Percentiles rank a stretch among this genome's conserved stretches.
Conservation (phyloP, 2,888 invertebrate species). For the Drosophila neutralis region DNA sequence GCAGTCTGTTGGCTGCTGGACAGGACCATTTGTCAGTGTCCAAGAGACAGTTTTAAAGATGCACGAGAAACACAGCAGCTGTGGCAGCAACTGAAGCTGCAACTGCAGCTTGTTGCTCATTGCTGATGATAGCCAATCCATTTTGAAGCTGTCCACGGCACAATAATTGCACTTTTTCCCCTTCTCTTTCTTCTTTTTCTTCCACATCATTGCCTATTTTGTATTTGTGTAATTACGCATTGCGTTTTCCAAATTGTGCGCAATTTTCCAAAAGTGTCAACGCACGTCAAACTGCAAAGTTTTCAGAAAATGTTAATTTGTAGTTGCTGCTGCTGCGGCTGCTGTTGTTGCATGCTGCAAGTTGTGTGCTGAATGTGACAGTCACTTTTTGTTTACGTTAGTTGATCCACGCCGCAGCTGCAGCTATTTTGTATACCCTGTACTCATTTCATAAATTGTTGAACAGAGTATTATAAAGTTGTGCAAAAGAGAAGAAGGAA, state of each 20-base stretch:
- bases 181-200: slow-evolving; percentile 22
- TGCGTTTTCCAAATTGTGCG: slow-evolving; percentile 64
- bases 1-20: background rate
- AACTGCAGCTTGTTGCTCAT: slow-evolving; percentile 19
- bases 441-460: background rate
- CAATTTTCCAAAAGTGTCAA: slow-evolving; percentile 73
- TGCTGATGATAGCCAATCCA: slow-evolving; percentile 65
- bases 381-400: slow-evolving; percentile 45
- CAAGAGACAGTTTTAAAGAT: slow-evolving; percentile 24
- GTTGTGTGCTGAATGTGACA: slow-evolving; percentile 33
- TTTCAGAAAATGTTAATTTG: slow-evolving; percentile 69
- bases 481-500: background rate
- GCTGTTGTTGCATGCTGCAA: slow-evolving; percentile 35
- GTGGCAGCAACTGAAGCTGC: slow-evolving; percentile 30
- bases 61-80: slow-evolving; percentile 1
- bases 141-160: slow-evolving; percentile 65
- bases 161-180: slow-evolving; percentile 47
- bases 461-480: background rate
- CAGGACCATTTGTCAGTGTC: slow-evolving; percentile 69
- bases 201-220: slow-evolving; percentile 9
- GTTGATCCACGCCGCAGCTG: slow-evolving; percentile 40
- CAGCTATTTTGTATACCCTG: slow-evolving; percentile 22
- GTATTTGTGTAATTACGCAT: slow-evolving; percentile 54
- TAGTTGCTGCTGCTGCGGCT: slow-evolving; percentile 33
- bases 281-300: slow-evolving; percentile 57